phyloP scores from a whole-genome alignment of 2,113 vertebrate genomes.

The Cyphotilapia sp. region DNA sequence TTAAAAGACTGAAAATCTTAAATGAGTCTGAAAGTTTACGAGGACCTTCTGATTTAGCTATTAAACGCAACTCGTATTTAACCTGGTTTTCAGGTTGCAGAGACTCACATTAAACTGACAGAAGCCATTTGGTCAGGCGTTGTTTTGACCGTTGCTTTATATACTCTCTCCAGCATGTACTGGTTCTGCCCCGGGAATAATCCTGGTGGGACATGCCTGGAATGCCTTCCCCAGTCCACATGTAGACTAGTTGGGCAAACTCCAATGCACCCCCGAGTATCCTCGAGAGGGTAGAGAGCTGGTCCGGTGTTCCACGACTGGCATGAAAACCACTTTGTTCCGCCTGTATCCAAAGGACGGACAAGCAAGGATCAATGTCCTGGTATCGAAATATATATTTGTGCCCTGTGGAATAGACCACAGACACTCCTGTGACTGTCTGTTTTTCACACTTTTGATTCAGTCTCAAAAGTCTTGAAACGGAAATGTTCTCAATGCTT shows the following conservation, averaged over 20 bases:
- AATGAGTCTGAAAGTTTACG: not conserved
- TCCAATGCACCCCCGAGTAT: not conserved
- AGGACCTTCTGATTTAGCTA: not conserved
- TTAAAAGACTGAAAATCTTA: not conserved
- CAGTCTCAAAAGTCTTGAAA: not conserved
- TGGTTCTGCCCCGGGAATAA: not conserved
- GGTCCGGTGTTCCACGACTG: not conserved
- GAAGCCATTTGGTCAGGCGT: not conserved
- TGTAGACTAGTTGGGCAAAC: not conserved
- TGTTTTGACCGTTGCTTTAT: not conserved
- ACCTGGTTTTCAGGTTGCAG: not conserved
- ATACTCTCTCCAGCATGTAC: not conserved
- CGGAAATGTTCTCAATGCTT: not conserved
- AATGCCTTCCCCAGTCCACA: not conserved
- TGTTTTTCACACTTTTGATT: not conserved
- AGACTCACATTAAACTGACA: not conserved
- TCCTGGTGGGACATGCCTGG: not conserved
- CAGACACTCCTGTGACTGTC: not conserved
- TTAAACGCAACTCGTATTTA: not conserved
- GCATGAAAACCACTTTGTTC: not conserved
- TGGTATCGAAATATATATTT: not conserved
- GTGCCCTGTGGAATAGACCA: not conserved
- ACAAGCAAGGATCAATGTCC: not conserved
- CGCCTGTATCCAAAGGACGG: not conserved
- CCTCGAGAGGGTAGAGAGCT: not conserved